Percentiles rank a stretch among this genome's conserved stretches.
These are phyloP conservation scores for Halcyon leucocephala DNA, from an alignment of 2,797 vertebrate genomes.

Conservation along the genomic window DNA sequence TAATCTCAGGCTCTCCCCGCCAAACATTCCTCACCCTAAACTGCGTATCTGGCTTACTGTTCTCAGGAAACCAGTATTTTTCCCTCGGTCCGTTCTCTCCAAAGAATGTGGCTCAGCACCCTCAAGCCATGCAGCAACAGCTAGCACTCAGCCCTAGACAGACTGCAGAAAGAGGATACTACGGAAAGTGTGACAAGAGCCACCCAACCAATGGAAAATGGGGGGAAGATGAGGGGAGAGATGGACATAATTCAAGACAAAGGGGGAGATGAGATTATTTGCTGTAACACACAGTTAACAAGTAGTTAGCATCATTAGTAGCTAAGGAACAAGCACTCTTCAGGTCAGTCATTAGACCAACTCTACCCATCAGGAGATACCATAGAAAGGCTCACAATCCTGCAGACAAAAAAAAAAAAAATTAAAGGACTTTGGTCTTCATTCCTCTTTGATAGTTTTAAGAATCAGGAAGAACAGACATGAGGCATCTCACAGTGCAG, in stretches of 20 bases:
- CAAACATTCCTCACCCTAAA: not conserved
- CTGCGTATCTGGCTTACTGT: not conserved
- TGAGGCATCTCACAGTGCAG: accelerated
- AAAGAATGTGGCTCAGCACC: not conserved
- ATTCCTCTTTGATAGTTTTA: not conserved
- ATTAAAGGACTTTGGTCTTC: not conserved
- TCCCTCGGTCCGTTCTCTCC: not conserved
- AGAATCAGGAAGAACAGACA: not conserved
- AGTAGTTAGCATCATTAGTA: not conserved
- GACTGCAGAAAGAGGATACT: not conserved
- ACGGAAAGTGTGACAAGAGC: not conserved
- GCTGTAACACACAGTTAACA: not conserved
- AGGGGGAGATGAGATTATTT: not conserved
- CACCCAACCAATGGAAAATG: not conserved
- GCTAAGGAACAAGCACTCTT: not conserved
- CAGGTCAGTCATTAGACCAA: not conserved
- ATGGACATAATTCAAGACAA: not conserved
- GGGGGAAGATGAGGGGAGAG: not conserved
- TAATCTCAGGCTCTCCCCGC: not conserved
- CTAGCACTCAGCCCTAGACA: not conserved
- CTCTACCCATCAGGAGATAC: not conserved
- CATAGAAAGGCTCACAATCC: not conserved
- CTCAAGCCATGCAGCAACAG: not conserved
- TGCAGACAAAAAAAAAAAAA: not conserved
- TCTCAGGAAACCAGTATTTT: not conserved